Evolutionary conservation across 2,797 vertebrate genomes (phyloP), one percentile per base, ranked within the genome.

Genomic region (Onychomys arenicola): DNA sequence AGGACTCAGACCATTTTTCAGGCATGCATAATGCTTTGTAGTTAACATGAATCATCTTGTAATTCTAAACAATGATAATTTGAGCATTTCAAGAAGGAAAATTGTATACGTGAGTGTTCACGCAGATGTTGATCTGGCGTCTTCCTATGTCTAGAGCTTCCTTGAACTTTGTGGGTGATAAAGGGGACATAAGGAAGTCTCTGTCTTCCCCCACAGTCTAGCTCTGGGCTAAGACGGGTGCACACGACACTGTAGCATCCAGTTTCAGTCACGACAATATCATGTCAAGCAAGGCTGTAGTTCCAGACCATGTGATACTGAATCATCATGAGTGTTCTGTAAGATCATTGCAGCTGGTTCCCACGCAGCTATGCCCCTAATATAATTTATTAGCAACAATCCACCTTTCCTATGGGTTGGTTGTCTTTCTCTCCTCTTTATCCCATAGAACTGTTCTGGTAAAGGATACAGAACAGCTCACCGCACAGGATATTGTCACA

Each of bases 201-300:
- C 76, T 87, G 23, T 63, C 14, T 49, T 27, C 37, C 1, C 11
- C 40, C 59, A 49, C 25, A n/a, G 1, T 59, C 34, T 43, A 84
- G 19, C 13, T 80, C 27, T 83, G 49, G 27, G 61, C 17, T 32
- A 46, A 67, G 21, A 76, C 7, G 59, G 81, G 40, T 25, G 27
- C 12, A 29, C 7, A 90, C 11, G 40, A 11, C 43, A 34, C 25
- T 25, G 1, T 17, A 67, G 61, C 25, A 43, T 82, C 67, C 63
- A n/a, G 49, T 89, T 57, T 80, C 63, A 16, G 63, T 43, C 67
- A 57, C 86, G 92, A 32, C 29, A 71, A 27, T 40, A 46, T 71
- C 43, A 57, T 14, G n/a, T 69, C 59, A 90, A 88, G 73, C n/a
- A 92, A 77, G 89, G 95, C 32, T 67, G 43, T 46, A 91, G 37